Conservation (phyloP, 2,797 vertebrate genomes). For the Neosilurus hyrtlii region DNA sequence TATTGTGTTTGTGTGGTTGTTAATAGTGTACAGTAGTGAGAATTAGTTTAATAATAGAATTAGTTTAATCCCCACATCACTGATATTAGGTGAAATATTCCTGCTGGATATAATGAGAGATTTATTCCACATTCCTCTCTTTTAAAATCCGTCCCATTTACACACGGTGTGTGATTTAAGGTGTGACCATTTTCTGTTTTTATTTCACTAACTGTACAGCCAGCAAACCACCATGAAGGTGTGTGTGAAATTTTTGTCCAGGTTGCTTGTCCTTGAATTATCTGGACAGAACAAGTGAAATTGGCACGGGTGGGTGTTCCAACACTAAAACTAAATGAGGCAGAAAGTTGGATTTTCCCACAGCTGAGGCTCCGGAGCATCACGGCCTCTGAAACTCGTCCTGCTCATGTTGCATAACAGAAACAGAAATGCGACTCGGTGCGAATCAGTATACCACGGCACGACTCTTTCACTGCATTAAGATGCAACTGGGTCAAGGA, state of each 20-base stretch:
- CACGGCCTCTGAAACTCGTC: background rate
- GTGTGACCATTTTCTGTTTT: background rate
- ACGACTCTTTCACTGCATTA: background rate
- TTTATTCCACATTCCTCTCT: too few relatives aligned
- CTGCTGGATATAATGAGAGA: background rate
- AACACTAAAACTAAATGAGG: background rate
- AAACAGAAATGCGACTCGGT: background rate
- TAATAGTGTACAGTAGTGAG: too few relatives aligned
- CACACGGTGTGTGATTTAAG: background rate
- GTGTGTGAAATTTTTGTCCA: background rate
- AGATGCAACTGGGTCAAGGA: background rate
- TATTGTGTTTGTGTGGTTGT: too few relatives aligned
- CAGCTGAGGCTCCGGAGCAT: slow-evolving; percentile 5
- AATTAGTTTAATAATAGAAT: too few relatives aligned
- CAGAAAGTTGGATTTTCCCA: background rate
- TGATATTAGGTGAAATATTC: background rate
- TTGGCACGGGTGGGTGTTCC: background rate
- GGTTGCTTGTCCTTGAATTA: background rate
- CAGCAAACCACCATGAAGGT: background rate
- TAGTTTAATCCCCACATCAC: background rate
- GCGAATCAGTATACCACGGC: background rate
- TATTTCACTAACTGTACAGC: background rate
- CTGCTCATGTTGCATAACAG: background rate
- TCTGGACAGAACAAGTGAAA: background rate
- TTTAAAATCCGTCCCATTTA: background rate